These are phyloP conservation scores for Passerina amoena DNA, from an alignment of 2,113 vertebrate genomes.

Conservation along the genomic window DNA sequence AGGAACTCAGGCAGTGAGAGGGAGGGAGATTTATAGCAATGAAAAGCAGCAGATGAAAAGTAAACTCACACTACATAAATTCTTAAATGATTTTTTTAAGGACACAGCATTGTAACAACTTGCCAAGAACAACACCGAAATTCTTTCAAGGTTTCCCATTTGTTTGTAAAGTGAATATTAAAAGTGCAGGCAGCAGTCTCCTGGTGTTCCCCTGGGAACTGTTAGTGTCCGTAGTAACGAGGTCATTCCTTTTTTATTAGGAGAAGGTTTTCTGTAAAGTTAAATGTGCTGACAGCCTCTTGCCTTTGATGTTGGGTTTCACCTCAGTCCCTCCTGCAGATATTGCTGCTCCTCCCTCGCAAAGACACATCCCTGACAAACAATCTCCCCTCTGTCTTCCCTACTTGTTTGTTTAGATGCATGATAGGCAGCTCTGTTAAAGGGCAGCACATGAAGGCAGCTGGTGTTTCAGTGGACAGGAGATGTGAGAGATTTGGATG, in stretches of 20 bases:
- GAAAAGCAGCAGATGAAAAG: slow-evolving; percentile 22
- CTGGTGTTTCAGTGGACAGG: slow-evolving; percentile 19
- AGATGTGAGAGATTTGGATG: slow-evolving; percentile 52
- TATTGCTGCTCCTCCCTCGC: slow-evolving; percentile 69
- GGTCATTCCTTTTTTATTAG: slow-evolving; percentile 79
- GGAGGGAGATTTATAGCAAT: neutral
- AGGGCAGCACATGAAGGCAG: slow-evolving; percentile 40
- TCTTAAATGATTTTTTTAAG: slow-evolving; percentile 57
- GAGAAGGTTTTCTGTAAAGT: slow-evolving; percentile 75
- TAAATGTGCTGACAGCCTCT: slow-evolving; percentile 77
- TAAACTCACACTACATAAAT: slow-evolving; percentile 59
- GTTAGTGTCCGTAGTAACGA: slow-evolving; percentile 73
- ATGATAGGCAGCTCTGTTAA: slow-evolving; percentile 63
- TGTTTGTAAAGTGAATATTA: slow-evolving; percentile 76
- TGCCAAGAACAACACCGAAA: slow-evolving; percentile 70
- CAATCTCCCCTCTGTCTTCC: slow-evolving; percentile 71
- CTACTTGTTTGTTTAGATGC: slow-evolving; percentile 71
- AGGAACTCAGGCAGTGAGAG: neutral
- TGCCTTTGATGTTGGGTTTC: slow-evolving; percentile 77
- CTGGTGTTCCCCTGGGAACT: slow-evolving; percentile 70
- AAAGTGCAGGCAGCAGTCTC: slow-evolving; percentile 67
- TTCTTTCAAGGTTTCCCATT: slow-evolving; percentile 73
- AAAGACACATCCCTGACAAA: slow-evolving; percentile 66
- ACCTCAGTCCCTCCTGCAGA: slow-evolving; percentile 72
- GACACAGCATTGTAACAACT: slow-evolving; percentile 59